Conservation (phyloP, 2,888 invertebrate species). For the Pseudococcus jackbeardsleyi region DNA sequence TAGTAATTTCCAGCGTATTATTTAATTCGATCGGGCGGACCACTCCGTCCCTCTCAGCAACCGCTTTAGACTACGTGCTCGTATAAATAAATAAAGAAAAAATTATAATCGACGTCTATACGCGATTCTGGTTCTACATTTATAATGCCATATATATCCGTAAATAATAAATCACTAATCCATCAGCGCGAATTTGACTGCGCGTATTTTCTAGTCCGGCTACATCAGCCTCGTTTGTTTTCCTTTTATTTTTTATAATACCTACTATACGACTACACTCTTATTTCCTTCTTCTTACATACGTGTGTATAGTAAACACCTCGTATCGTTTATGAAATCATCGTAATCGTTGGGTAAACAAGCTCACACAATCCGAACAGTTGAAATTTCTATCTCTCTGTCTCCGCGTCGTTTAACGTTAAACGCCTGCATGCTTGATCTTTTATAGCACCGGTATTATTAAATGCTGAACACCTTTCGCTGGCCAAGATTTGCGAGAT, state of each 20-base stretch:
- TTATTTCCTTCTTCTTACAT: not conserved
- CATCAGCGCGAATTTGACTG: conserved; percentile 41
- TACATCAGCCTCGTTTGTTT: not conserved
- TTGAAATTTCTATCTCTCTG: not conserved
- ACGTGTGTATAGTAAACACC: not conserved
- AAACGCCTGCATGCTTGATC: not conserved
- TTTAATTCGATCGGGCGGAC: conserved; percentile 1
- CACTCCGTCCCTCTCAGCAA: not conserved
- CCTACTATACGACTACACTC: not conserved
- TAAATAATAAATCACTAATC: conserved; percentile 44
- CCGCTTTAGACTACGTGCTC: not conserved
- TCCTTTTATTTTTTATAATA: not conserved
- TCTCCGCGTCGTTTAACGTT: not conserved
- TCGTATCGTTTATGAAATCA: conserved; percentile 12
- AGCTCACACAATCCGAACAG: not conserved
- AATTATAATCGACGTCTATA: conserved; percentile 21
- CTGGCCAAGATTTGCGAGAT: not conserved
- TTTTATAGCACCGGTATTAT: conserved; percentile 28
- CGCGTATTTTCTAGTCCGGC: not conserved
- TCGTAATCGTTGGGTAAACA: conserved; percentile 19
- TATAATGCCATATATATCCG: conserved; percentile 24
- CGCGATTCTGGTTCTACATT: not conserved
- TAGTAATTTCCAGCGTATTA: conserved; percentile 47
- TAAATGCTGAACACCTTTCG: conserved; percentile 11
- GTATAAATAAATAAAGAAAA: conserved; percentile 31